Base-by-base conservation (phyloP, 2,113 vertebrate genomes). In the Scomber scombrus region DNA sequence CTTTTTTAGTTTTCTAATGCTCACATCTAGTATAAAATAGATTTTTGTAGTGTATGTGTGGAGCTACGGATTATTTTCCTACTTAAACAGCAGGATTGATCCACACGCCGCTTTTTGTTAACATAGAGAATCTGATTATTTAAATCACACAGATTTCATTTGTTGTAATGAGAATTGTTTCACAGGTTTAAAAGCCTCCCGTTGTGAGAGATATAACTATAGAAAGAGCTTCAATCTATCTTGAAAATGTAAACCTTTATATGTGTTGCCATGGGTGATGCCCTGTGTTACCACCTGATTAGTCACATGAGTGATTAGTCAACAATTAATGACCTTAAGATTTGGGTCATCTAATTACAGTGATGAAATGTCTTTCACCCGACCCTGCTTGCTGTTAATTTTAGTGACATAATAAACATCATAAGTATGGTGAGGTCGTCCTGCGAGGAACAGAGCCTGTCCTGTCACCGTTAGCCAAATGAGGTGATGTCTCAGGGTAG, bases 361-460 rank as follows among this genome's bases (percentile, higher is more conserved):
- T 34, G 51, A 51, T 19, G 3, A 73, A 78, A 47, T 50, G 13
- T 54, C 18, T 58, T 40, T n/a, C 12, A 16, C n/a, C n/a, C n/a
- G 31, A 55, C 34, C 31, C 10, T 75, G 66, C 71, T 80, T 84
- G 78, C 85, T 88, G 85, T 86, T 86, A 67, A 86, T 80, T 81
- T 46, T 8, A 15, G 52, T 21, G 16, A 51, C 9, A 56, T 47
- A 31, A 74, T 34, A 66, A 26, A 58, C 57, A 74, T 40, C 4
- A 50, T 11, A 31, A 26, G 3, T 26, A 11, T 50, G 31, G 49
- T 49, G 46, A 74, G 58, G 45, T 47, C 58, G 45, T 71, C 60
- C 51, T 57, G 65, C 21, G 54, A 46, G 19, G 16, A 46, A 64
- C 57, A 31, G 11, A 26, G 15, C 16, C 21, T 50, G 34, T 19